These are phyloP conservation scores for Circaetus cinerascens DNA, from an alignment of 2,113 vertebrate species.

Conservation along the genomic window DNA sequence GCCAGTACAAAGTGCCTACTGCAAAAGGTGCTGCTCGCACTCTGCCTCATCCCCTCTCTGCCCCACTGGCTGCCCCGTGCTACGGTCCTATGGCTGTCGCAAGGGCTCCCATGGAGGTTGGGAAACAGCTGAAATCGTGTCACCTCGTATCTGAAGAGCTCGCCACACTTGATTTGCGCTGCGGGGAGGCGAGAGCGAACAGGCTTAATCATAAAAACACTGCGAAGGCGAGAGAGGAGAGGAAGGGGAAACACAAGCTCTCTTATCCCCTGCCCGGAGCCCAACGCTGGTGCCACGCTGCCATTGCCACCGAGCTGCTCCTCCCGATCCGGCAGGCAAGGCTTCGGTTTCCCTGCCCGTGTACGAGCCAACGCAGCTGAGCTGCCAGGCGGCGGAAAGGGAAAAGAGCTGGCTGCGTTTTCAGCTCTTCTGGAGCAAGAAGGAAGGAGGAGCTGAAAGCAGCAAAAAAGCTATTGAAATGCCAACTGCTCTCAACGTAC, in stretches of 20 bases:
- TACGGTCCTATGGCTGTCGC: rapidly evolving
- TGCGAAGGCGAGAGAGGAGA: background rate
- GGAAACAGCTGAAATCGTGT: background rate
- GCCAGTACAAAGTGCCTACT: background rate
- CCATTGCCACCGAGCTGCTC: background rate
- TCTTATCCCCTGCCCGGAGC: rapidly evolving
- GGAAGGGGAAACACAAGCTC: background rate
- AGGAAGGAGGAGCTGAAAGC: background rate
- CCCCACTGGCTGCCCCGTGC: too few relatives aligned
- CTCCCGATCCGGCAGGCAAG: rapidly evolving
- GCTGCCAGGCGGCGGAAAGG: background rate
- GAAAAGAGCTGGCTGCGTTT: background rate
- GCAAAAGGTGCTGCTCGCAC: background rate
- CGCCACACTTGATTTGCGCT: background rate
- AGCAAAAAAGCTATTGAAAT: background rate
- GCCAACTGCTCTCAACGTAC: background rate
- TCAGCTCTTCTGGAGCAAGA: background rate
- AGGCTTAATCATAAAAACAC: background rate
- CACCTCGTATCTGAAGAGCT: background rate
- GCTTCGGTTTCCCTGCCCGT: background rate
- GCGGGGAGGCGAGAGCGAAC: background rate
- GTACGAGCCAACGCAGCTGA: background rate
- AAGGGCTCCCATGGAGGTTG: rapidly evolving
- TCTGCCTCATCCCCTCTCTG: too few relatives aligned
- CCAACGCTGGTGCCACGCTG: rapidly evolving